Base-by-base conservation (phyloP, 1,140 invertebrate genomes). In the Diorhabda carinulata region DNA sequence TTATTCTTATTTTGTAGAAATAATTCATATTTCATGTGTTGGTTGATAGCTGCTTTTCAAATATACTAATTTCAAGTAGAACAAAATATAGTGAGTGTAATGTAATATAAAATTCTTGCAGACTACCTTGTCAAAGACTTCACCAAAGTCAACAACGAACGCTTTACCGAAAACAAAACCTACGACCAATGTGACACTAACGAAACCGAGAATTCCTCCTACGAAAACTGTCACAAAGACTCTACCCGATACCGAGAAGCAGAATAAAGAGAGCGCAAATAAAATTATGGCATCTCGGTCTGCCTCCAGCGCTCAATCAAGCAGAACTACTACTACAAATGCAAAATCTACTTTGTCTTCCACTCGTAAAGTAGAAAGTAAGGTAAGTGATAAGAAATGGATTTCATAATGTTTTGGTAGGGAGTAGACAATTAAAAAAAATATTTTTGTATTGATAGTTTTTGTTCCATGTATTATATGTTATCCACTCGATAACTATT, bases 191-290 rank as follows among this genome's bases (percentile, higher is more conserved):
- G 68, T 72, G 44, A 64, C 79, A 25, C 73, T 80, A 43, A 73
- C 80, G 6, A 81, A 78, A 76, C 73, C 80, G 3, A 74, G 70
- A 52, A 71, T 74, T 57, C 69, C 76, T 5, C 57, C 71, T 25
- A 73, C 70, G 2, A 75, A 68, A 57, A 74, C 75, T 9, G 68
- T 72, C 7, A 69, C 72, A 3, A 77, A 75, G 67, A 71, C 71
- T 42, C 63, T 83, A 0, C 63, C 84, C 0, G 79, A 85, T 68
- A 81, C 82, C 7, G 86, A 87, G 41, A 87, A 87, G 68, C 83
- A 86, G 71, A 82, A 83, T 7, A 87, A 87, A 73, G 86, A 87
- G 66, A 84, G 84, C 43, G 84, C 84, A 1, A 87, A 87, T 67
- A 87, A 87, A 73, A 82, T 87, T 8, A 86, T 85, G 0, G 83